Evolutionary conservation across 1,140 invertebrate genomes (phyloP), one percentile per base, ranked within the genome.

Genomic region (Sminthurides bifidus): DNA sequence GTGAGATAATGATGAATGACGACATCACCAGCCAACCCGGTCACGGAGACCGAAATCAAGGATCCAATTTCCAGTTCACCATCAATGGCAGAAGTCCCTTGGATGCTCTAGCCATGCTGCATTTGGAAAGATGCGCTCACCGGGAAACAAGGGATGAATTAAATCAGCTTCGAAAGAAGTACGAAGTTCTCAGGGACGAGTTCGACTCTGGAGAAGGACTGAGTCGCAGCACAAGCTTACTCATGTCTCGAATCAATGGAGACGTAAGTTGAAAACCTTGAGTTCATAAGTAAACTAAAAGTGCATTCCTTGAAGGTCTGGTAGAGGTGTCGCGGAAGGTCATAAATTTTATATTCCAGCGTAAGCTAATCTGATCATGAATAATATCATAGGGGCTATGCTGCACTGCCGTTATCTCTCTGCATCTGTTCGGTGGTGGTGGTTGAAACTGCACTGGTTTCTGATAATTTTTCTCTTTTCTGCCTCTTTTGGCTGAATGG

Each of bases 71-170:
- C 23, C 58, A 60, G 44, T 21, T 60, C 4, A 54, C 48, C 17
- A 60, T 64, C 5, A 60, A 60, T 30, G 62, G 59, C 14, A 12
- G 56, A 3, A 60, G 56, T 46, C 63, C 63, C 14, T 33, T 64
- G 24, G 68, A 68, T 41, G 64, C 67, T 5, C 60, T 65, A 5
- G 63, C 67, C 8, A 60, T 69, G 27, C 52, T 69, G 19, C 66
- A 68, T 29, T 54, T 69, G 53, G 68, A 68, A 49, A 37, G 66
- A 30, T 66, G 65, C 50, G 65, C 63, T 44, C 68, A 68, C 48
- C 55, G 67, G 21, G 64, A 66, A 38, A 65, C 65, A 1, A 53
- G 66, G n/a, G 56, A 65, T 48, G 65, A 68, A 41, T 58, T 69
- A n/a, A 64, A 64, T 33, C 63, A 67, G 48, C 40, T 68, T 44